Conservation (phyloP, 2,888 invertebrate genomes). For the Argynnis bischoffii region DNA sequence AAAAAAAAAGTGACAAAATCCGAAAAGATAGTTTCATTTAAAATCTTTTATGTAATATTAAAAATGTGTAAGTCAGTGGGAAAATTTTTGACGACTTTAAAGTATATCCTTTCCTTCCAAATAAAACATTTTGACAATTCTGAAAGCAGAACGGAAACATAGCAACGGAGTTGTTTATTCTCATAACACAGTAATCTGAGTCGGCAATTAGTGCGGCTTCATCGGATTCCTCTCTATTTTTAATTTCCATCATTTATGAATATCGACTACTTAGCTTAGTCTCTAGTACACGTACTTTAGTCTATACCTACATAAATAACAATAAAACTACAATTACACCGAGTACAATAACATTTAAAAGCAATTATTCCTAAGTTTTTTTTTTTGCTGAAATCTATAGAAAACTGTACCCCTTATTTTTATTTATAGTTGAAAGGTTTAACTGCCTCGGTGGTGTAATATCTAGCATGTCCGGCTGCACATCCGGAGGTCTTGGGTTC, state of each 20-base stretch:
- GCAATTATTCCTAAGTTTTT: too few relatives aligned
- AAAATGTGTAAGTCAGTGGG: too few relatives aligned
- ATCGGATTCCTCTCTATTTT: slow-evolving; percentile 10
- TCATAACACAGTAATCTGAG: slow-evolving; percentile 20
- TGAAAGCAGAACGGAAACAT: not conserved
- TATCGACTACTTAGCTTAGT: not conserved
- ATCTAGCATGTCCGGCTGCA: too few relatives aligned
- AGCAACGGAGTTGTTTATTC: slow-evolving; percentile 2
- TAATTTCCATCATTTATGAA: slow-evolving; percentile 3
- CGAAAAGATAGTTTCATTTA: too few relatives aligned
- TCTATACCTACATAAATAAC: not conserved
- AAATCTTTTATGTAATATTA: too few relatives aligned
- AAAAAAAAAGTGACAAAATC: too few relatives aligned
- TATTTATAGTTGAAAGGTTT: too few relatives aligned
- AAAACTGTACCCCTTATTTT: not conserved
- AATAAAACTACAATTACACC: too few relatives aligned
- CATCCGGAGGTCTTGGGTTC: too few relatives aligned
- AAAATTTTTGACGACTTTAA: too few relatives aligned
- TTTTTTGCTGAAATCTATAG: not conserved
- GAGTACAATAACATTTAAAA: too few relatives aligned
- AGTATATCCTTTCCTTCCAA: not conserved
- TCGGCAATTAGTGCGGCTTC: slow-evolving; percentile 18
- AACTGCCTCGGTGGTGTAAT: too few relatives aligned
- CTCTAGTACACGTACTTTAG: not conserved
- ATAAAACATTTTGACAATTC: not conserved